A percentile compares a stretch with the other conserved stretches of the same genome.
phyloP scores from a whole-genome alignment of 2,113 vertebrate species.

The Phaetusa simplex region DNA sequence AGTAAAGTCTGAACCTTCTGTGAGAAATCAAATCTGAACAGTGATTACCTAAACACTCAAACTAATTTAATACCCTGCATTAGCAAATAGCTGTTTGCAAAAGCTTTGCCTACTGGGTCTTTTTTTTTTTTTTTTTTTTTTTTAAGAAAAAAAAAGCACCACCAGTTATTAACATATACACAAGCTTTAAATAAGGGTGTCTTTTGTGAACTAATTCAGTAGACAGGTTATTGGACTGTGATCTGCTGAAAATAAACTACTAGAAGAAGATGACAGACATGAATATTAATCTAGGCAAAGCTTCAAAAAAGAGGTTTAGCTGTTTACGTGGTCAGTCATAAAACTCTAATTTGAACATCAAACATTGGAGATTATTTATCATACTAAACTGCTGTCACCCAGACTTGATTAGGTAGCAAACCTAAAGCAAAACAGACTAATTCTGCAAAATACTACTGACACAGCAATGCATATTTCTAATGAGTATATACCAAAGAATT shows the following conservation, averaged over 20 bases:
- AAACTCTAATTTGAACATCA: conserved; percentile 23
- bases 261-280: not conserved
- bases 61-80: not conserved
- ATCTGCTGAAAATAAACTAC: not conserved
- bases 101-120: not conserved
- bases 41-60: not conserved
- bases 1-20: not conserved
- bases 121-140: not conserved
- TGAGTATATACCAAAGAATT: not conserved
- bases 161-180: not conserved
- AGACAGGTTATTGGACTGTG: not conserved
- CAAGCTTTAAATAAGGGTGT: not conserved
- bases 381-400: not conserved
- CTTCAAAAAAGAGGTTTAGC: not conserved
- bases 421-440: not conserved
- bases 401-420: not conserved
- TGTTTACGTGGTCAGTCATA: not conserved
- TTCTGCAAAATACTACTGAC: not conserved
- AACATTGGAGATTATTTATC: not conserved
- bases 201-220: not conserved
- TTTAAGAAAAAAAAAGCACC: not conserved
- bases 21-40: not conserved
- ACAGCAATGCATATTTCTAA: not conserved
- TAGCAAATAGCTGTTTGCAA: not conserved
- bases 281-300: not conserved